Evolutionary conservation across 2,113 vertebrate species (phyloP), one percentile per base, ranked within the genome.

Genomic region (Tretioscincus oriximinensis): DNA sequence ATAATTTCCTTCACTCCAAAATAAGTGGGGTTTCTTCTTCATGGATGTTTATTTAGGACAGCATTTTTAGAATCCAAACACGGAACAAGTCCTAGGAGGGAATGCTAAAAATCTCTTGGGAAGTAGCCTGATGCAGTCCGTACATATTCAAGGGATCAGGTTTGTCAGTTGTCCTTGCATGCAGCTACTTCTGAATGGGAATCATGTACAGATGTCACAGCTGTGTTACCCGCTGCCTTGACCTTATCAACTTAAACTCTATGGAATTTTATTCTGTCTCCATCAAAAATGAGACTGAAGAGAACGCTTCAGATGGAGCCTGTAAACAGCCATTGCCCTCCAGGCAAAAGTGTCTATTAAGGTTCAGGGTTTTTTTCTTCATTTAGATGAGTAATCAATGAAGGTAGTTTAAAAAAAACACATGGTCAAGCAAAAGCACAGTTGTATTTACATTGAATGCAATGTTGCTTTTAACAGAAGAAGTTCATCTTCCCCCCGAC

Each of bases 371-470:
- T 82, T 80, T 61, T 84, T 26, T 0, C n/a, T 0, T 47, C 70
- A 2, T 41, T 5, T 64, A 54, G 47, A 78, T 83, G 14, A 72
- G 1, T 29, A 73, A 83, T 76, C 0, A 0, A 54, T 70, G 1
- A 35, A 12, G 2, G 24, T 64, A 76, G 7, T 74, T 86, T 84
- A 76, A 73, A 76, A 64, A 76, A 29, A 9, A 70, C 83, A 83
- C 78, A 24, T 8, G 81, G 21, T 60, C 20, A 60, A 58, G 83
- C 68, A 67, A 77, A 14, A 21, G 41, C n/a, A 3, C 28, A 31
- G 5, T 85, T 8, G 0, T 67, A 51, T 61, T 89, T 68, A 65
- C 20, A 64, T 63, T 77, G 41, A 7, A 14, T 75, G 26, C 7
- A 22, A 31, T 82, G 68, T 71, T 83, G 49, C 66, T 85, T 82